Evolutionary conservation across 2,888 invertebrate species (phyloP).

Genomic region (Ichneumoninae sp.): DNA sequence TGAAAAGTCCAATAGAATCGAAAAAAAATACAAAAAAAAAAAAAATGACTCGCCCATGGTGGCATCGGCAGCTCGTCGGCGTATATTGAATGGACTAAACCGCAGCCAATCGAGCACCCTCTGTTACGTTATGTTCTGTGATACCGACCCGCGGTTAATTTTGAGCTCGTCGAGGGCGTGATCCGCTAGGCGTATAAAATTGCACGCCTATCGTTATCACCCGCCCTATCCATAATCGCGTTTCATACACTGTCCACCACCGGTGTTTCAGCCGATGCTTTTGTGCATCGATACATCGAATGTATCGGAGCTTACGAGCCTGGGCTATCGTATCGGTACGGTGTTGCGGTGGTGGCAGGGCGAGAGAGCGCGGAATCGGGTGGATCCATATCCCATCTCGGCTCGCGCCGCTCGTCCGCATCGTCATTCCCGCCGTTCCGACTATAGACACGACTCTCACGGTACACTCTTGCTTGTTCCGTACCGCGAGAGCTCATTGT

Average conservation of each 20-base stretch:
- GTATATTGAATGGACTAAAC: neutral
- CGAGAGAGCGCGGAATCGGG: neutral
- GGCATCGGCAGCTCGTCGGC: neutral
- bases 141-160: conserved; percentile 25
- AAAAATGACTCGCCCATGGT: neutral
- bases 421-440: conserved; percentile 16
- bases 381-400: conserved; percentile 37
- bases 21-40: neutral
- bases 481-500: conserved; percentile 28
- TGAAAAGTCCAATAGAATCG: conserved; percentile 16
- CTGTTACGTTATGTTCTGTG: neutral
- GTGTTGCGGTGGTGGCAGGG: neutral
- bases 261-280: conserved; percentile 19
- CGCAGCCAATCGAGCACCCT: neutral
- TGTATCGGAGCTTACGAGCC: conserved; percentile 22
- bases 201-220: conserved; percentile 43
- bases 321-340: conserved; percentile 33
- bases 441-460: conserved; percentile 21
- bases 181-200: conserved; percentile 46
- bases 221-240: conserved; percentile 34
- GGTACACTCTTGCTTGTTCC: neutral
- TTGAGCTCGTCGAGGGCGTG: conserved; percentile 9
- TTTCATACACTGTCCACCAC: conserved; percentile 25
- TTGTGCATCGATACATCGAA: conserved; percentile 10
- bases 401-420: conserved; percentile 6